These are phyloP conservation scores for Burhinus oedicnemus DNA, from an alignment of 2,113 vertebrate genomes.

Conservation along the genomic window DNA sequence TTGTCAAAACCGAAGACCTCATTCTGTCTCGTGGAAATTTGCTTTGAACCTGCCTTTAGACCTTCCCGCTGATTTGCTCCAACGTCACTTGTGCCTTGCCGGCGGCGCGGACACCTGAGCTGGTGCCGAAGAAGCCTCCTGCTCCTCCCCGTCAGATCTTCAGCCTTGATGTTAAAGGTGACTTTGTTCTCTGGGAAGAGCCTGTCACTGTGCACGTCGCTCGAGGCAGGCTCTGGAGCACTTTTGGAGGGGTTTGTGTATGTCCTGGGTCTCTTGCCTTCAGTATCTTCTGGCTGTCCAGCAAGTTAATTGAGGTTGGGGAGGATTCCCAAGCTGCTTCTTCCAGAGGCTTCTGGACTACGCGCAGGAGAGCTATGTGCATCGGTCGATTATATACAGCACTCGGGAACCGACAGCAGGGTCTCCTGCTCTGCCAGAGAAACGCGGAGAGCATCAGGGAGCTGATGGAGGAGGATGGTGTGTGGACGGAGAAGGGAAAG, in stretches of 20 bases:
- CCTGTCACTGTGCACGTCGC: fast-evolving
- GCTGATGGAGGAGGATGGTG: not conserved
- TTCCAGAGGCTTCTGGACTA: not conserved
- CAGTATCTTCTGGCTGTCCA: not conserved
- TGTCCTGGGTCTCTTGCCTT: not conserved
- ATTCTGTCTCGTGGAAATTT: fast-evolving
- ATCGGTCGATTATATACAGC: fast-evolving
- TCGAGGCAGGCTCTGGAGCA: not conserved
- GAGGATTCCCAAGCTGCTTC: not conserved
- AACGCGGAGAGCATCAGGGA: not conserved
- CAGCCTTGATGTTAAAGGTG: not conserved
- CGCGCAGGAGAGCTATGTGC: not conserved
- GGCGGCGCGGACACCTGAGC: not conserved
- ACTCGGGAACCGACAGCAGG: not conserved
- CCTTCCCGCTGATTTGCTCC: not conserved
- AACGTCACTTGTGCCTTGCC: not conserved
- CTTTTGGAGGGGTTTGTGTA: not conserved
- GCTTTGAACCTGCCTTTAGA: not conserved
- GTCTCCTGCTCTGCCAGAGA: not conserved
- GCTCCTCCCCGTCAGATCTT: not conserved
- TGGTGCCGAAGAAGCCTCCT: not conserved
- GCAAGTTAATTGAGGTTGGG: not conserved
- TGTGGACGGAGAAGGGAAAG: not conserved
- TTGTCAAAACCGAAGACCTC: not conserved
- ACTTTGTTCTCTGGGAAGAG: too few relatives aligned